Conservation (phyloP, 2,888 invertebrate species). For the Altica lythri region DNA sequence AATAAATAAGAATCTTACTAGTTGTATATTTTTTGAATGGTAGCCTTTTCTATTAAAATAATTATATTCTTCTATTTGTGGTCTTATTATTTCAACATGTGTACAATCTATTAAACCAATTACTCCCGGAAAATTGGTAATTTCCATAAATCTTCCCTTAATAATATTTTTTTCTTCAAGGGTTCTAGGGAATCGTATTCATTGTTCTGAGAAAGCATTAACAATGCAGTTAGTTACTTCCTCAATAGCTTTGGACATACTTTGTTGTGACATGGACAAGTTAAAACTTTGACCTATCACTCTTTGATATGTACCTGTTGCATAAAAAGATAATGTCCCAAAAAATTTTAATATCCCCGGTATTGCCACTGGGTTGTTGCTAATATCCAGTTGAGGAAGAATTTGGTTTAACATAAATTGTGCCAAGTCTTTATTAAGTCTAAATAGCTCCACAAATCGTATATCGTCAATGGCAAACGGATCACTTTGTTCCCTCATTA, state of each 20-base stretch:
- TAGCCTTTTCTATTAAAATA: constrained; percentile 34
- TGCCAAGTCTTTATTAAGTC: constrained; percentile 5
- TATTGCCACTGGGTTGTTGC: neutral
- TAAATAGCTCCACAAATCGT: neutral
- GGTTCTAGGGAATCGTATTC: neutral
- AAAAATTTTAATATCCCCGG: neutral
- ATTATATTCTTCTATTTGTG: constrained; percentile 36
- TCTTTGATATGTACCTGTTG: constrained; percentile 3
- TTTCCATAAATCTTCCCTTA: constrained; percentile 35
- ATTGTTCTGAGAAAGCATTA: neutral
- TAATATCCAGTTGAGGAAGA: neutral
- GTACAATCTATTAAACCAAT: constrained; percentile 34
- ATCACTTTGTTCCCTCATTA: neutral
- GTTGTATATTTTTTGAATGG: constrained; percentile 36
- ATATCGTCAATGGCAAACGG: constrained; percentile 1
- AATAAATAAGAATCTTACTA: constrained; percentile 22
- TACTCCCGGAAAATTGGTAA: constrained; percentile 30
- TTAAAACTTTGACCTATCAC: neutral
- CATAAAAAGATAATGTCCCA: constrained; percentile 1
- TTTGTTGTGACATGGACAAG: neutral
- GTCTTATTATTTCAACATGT: constrained; percentile 31
- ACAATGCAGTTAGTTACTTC: neutral
- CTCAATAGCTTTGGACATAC: neutral
- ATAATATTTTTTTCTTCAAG: constrained; percentile 14
- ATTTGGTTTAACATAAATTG: constrained; percentile 1